These are phyloP conservation scores for Origma solitaria DNA, from an alignment of 2,113 vertebrate genomes.

Conservation along the genomic window DNA sequence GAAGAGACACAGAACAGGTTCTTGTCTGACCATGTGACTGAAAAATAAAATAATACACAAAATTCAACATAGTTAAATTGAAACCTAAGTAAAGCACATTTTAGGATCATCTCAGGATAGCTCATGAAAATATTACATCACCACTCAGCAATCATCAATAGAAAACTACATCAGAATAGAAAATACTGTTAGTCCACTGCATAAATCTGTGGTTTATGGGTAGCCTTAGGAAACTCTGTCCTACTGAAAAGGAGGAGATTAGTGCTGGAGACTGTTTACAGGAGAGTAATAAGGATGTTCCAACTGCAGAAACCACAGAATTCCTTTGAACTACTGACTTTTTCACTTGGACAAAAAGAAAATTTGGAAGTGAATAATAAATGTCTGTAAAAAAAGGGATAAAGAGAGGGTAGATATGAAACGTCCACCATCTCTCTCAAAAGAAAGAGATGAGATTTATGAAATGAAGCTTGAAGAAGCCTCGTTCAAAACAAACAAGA, in stretches of 20 bases:
- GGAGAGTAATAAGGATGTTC: neutral
- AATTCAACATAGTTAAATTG: neutral
- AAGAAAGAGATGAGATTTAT: neutral
- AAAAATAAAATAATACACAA: neutral
- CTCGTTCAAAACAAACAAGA: neutral
- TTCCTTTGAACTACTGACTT: neutral
- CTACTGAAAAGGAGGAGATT: neutral
- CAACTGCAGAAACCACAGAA: neutral
- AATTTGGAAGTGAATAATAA: neutral
- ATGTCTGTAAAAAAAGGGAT: neutral
- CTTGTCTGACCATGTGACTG: neutral
- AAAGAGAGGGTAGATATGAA: neutral
- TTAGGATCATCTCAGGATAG: neutral
- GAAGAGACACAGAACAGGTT: neutral
- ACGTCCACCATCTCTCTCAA: neutral
- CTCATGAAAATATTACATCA: neutral
- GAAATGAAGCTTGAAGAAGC: neutral
- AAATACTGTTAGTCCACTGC: neutral
- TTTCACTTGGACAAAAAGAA: neutral
- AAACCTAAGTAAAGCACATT: neutral
- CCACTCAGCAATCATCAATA: neutral
- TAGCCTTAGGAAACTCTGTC: neutral
- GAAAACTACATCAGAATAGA: accelerated
- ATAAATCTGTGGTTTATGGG: neutral
- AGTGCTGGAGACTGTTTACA: neutral